phyloP scores from a whole-genome alignment of 2,113 vertebrate genomes.

The Lophura nycthemera region DNA sequence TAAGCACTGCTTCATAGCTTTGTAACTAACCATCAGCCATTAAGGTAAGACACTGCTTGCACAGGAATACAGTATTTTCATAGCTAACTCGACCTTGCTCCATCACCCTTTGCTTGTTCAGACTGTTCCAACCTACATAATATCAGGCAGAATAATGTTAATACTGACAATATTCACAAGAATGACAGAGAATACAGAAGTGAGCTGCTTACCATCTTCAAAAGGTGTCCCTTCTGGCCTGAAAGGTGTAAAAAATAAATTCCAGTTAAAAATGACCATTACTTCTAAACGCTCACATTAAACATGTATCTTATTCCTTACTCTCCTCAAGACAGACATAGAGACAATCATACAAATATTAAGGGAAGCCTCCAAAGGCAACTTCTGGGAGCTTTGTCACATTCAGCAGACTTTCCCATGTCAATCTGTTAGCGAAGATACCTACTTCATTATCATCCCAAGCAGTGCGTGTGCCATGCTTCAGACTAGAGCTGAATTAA shows the following conservation, averaged over 20 bases:
- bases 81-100: neutral
- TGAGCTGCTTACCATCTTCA: constrained; percentile 92
- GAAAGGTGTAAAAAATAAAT: constrained; percentile 67
- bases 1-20: fast-evolving
- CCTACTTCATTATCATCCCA: neutral
- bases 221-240: constrained; percentile 98
- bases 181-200: neutral
- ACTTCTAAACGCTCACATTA: neutral
- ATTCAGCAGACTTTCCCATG: neutral
- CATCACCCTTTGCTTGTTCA: neutral
- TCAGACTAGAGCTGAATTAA: neutral
- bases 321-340: neutral
- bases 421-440: neutral
- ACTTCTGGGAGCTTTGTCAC: neutral
- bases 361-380: neutral
- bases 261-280: constrained; percentile 36
- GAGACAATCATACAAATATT: neutral
- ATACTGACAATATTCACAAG: neutral
- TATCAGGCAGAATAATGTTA: neutral
- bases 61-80: neutral
- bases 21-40: neutral
- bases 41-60: neutral
- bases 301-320: fast-evolving
- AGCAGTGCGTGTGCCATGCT: fast-evolving
- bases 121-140: neutral